These are phyloP conservation scores for Seira ritae DNA, from an alignment of 2,888 invertebrate species.

Conservation along the genomic window DNA sequence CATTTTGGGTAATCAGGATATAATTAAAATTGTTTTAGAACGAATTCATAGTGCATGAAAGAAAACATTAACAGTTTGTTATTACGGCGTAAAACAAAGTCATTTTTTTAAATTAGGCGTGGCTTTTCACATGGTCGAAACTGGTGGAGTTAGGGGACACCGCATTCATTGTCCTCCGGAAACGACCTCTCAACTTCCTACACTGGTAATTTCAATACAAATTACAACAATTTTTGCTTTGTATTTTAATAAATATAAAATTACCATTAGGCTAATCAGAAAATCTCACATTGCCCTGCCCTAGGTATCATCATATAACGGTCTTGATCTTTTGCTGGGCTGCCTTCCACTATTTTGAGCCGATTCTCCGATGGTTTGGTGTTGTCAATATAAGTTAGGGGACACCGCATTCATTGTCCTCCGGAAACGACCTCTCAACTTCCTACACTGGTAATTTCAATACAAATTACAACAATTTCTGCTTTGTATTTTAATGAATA, in stretches of 20 bases:
- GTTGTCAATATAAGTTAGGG: constrained; percentile 82
- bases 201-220: no score
- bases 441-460: constrained; percentile 84
- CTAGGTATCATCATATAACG: constrained; percentile 64
- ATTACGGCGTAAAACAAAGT: constrained; percentile 48
- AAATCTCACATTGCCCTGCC: no score
- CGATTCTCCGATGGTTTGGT: constrained; percentile 62
- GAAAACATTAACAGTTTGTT: background rate
- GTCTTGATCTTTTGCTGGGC: constrained; percentile 59
- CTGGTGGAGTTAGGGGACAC: constrained; percentile 97
- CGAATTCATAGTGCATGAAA: constrained; percentile 18
- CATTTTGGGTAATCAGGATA: constrained; percentile 41
- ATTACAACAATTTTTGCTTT: no score
- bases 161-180: constrained; percentile 93
- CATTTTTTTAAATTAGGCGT: constrained; percentile 81
- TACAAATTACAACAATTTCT: no score
- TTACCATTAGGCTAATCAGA: no score
- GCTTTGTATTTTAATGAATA: no score
- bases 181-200: constrained; percentile 94
- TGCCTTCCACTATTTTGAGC: constrained; percentile 51
- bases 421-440: constrained; percentile 94
- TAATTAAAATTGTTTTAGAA: no score
- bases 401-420: constrained; percentile 96
- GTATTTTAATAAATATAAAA: no score
- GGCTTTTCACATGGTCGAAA: constrained; percentile 97